Evolutionary conservation across 2,113 vertebrate species (phyloP).

Genomic region (Platanista minor): DNA sequence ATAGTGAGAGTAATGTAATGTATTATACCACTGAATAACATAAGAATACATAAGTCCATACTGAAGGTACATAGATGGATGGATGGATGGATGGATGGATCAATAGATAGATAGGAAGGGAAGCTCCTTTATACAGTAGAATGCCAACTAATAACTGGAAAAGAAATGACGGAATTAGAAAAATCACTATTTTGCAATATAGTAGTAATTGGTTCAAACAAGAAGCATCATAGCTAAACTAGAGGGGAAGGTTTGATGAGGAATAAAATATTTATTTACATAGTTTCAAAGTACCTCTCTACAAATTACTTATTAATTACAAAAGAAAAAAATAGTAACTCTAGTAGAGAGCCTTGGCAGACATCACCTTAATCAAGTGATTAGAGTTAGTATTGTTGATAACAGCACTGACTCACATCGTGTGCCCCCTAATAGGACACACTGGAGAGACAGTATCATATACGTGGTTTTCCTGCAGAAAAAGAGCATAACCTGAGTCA

Average conservation of each 20-base stretch:
- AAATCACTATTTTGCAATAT: neutral
- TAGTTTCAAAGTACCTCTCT: neutral
- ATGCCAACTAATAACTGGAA: neutral
- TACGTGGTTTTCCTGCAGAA: neutral
- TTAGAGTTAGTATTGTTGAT: neutral
- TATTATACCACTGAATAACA: neutral
- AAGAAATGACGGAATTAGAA: neutral
- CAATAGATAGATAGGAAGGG: neutral
- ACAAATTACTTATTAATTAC: neutral
- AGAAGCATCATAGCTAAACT: neutral
- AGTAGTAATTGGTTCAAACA: neutral
- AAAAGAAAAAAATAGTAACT: neutral
- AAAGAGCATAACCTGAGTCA: neutral
- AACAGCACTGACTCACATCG: neutral
- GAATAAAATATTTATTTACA: neutral
- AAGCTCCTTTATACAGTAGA: neutral
- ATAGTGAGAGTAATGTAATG: neutral
- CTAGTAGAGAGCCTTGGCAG: neutral
- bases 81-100: neutral
- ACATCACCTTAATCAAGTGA: neutral
- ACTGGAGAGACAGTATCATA: neutral
- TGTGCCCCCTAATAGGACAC: neutral
- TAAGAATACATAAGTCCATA: neutral
- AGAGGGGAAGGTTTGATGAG: neutral
- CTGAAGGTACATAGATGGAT: neutral